Evolutionary conservation across 1,140 invertebrate genomes (phyloP).

Genomic region (Camponotus vicinus): DNA sequence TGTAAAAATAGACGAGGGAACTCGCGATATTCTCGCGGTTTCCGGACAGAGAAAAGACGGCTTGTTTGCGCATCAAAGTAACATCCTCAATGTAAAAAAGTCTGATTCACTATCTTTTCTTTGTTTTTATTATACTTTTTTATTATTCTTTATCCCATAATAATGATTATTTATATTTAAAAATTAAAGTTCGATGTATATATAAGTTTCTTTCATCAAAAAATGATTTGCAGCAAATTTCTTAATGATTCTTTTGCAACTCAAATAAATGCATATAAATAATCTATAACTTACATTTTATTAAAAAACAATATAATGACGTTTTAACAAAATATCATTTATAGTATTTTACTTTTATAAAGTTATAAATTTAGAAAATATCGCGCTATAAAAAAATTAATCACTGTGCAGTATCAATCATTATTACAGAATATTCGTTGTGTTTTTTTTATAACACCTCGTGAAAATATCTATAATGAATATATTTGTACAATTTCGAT

Average conservation of each 20-base stretch:
- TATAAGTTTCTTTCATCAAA: neutral
- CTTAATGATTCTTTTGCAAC: neutral
- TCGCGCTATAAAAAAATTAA: neutral
- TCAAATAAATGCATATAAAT: neutral
- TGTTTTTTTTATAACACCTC: neutral
- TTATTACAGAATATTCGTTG: neutral
- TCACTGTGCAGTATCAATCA: neutral
- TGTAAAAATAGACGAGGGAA: slow-evolving; percentile 52
- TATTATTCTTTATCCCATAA: neutral
- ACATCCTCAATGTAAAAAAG: neutral
- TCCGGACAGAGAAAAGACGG: slow-evolving; percentile 13
- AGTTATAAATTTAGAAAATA: neutral
- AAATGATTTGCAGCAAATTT: neutral
- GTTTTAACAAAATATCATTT: neutral
- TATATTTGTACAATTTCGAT: neutral
- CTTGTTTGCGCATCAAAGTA: slow-evolving; percentile 22
- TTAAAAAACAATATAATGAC: neutral
- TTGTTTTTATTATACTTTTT: neutral
- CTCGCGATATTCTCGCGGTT: slow-evolving; percentile 32
- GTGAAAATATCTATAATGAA: neutral
- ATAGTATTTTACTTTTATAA: neutral
- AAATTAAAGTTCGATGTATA: neutral
- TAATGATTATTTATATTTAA: neutral
- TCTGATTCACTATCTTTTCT: neutral
- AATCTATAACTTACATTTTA: slow-evolving; percentile 16